Conservation (phyloP, 2,113 vertebrate genomes). For the Odontesthes bonariensis region DNA sequence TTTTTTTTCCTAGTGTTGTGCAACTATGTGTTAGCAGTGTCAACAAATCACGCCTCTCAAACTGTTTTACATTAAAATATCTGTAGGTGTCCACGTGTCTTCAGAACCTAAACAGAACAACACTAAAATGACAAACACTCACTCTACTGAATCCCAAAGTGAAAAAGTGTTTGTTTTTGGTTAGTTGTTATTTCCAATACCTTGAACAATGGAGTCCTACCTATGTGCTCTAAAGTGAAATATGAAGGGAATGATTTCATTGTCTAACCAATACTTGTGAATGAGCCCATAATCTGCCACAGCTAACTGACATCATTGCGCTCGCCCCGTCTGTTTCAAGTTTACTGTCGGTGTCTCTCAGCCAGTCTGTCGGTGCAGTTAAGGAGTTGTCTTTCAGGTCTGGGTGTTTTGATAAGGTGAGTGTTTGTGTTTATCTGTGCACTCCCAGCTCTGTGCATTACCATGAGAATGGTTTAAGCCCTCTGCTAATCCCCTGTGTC, state of each 20-base stretch:
- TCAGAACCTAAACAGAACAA: not conserved
- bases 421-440: constrained; percentile 77
- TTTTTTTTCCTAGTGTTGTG: too few relatives aligned
- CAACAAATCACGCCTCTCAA: not conserved
- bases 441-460: constrained; percentile 72
- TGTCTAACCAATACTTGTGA: constrained; percentile 26
- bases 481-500: constrained; percentile 74
- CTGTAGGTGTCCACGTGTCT: not conserved
- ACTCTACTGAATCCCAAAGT: not conserved
- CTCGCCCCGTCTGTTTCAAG: constrained; percentile 26
- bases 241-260: constrained; percentile 35
- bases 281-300: constrained; percentile 46
- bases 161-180: constrained; percentile 1
- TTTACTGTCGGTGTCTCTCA: constrained; percentile 41
- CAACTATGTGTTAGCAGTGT: not conserved
- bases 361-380: constrained; percentile 34
- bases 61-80: not conserved
- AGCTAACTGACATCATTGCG: constrained; percentile 31
- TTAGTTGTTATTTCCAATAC: not conserved
- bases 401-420: constrained; percentile 78
- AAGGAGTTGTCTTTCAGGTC: constrained; percentile 67
- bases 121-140: constrained; percentile 1
- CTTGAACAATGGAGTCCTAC: constrained; percentile 29
- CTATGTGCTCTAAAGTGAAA: constrained; percentile 31
- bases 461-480: constrained; percentile 80